These are phyloP conservation scores for Adoxophyes honmai DNA, from an alignment of 1,140 invertebrate species.

Conservation along the genomic window DNA sequence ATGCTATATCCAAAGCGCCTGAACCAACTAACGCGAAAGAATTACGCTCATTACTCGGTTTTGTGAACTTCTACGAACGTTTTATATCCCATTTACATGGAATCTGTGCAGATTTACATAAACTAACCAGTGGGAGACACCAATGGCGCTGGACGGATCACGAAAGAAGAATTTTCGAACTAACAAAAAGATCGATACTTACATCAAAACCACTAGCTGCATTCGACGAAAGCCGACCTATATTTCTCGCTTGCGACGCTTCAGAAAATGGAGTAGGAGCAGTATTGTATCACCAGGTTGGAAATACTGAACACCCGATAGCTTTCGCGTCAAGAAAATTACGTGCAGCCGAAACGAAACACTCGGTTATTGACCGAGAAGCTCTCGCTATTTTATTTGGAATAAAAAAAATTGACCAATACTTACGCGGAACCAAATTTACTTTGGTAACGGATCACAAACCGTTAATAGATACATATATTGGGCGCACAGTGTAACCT, in stretches of 20 bases:
- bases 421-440: no score
- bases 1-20: no score
- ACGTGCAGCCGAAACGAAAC: no score
- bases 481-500: no score
- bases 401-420: no score
- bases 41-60: conserved; percentile 16
- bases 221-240: conserved; percentile 16
- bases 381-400: no score
- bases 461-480: no score
- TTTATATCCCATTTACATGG: conserved; percentile 19
- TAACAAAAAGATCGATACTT: conserved; percentile 1
- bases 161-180: not conserved
- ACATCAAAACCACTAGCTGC: conserved; percentile 16
- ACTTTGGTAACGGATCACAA: no score
- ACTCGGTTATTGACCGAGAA: no score
- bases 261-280: conserved; percentile 21
- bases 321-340: conserved; percentile 12
- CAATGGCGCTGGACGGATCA: no score
- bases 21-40: conserved; percentile 14
- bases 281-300: conserved; percentile 19
- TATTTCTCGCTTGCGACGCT: conserved; percentile 20
- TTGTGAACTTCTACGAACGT: conserved; percentile 17
- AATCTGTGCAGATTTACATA: conserved; percentile 13
- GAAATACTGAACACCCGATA: conserved; percentile 13
- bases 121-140: not conserved